Evolutionary conservation across 2,888 invertebrate species (phyloP).

Genomic region (Galerucella nymphaeae): DNA sequence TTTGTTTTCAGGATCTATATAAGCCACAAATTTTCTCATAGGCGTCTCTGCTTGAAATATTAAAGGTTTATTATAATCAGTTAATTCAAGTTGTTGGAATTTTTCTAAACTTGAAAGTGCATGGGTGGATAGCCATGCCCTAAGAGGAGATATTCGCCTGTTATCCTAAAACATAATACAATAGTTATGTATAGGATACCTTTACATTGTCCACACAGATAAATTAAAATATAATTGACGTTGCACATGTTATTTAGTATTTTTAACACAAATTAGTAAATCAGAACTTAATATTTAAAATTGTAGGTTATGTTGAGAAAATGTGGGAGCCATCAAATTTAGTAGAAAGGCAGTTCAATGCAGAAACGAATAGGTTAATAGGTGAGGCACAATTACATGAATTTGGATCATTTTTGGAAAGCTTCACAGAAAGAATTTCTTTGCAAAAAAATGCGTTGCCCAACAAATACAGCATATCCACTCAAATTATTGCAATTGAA

Average conservation of each 20-base stretch:
- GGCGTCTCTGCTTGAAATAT: conserved; percentile 89
- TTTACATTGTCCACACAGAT: no score
- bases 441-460: conserved; percentile 58
- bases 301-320: conserved; percentile 33
- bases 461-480: conserved; percentile 50
- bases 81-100: conserved; percentile 77
- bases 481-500: conserved; percentile 49
- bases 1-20: conserved; percentile 92
- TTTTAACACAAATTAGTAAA: background rate
- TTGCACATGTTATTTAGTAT: background rate
- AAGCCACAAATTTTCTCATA: conserved; percentile 88
- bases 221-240: background rate
- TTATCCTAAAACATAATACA: conserved; percentile 69
- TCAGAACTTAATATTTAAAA: background rate
- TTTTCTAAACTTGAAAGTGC: conserved; percentile 84
- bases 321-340: conserved; percentile 61
- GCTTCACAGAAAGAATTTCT: conserved; percentile 60
- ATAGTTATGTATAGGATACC: background rate
- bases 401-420: conserved; percentile 68
- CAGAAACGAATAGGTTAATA: conserved; percentile 65
- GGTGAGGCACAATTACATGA: conserved; percentile 68
- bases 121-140: conserved; percentile 92
- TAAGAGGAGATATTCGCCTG: conserved; percentile 85
- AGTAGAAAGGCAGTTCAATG: conserved; percentile 61
- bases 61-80: conserved; percentile 77